Percentiles rank a stretch among this genome's conserved stretches.
Evolutionary conservation across 2,113 vertebrate species (phyloP).

Genomic region (Apeltes quadracus): DNA sequence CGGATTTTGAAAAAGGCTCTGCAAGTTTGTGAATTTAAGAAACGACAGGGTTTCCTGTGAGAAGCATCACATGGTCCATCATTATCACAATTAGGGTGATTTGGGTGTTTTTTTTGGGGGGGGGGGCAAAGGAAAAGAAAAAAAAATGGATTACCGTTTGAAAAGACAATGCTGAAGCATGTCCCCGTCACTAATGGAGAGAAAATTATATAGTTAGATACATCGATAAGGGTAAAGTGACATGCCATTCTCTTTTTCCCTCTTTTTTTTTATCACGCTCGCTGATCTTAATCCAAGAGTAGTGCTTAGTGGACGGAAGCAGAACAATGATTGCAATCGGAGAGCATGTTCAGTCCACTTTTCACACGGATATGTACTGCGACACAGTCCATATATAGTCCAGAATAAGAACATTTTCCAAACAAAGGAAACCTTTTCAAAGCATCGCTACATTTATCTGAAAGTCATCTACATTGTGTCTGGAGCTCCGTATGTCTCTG

Average conservation of each 20-base stretch:
- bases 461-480: slow-evolving; percentile 15
- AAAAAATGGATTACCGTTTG: slow-evolving; percentile 40
- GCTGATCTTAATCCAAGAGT: slow-evolving; percentile 27
- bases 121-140: background rate
- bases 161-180: slow-evolving; percentile 64
- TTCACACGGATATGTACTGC: slow-evolving; percentile 9
- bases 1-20: background rate
- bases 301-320: slow-evolving; percentile 50
- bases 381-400: slow-evolving; percentile 1
- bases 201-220: slow-evolving; percentile 64
- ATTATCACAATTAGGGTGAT: slow-evolving; percentile 3
- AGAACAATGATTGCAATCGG: slow-evolving; percentile 42
- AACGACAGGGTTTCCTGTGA: background rate
- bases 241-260: slow-evolving; percentile 37
- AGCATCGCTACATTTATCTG: slow-evolving; percentile 7
- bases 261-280: slow-evolving; percentile 10
- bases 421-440: background rate
- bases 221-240: slow-evolving; percentile 45
- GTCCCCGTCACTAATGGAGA: slow-evolving; percentile 57
- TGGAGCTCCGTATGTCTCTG: slow-evolving; percentile 42
- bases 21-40: slow-evolving; percentile 9
- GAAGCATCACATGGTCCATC: background rate
- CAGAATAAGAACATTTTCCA: background rate
- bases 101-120: background rate
- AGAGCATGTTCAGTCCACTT: slow-evolving; percentile 33